Base-by-base conservation (phyloP, 2,113 vertebrate species). In the Sterrhoptilus dennistouni region DNA sequence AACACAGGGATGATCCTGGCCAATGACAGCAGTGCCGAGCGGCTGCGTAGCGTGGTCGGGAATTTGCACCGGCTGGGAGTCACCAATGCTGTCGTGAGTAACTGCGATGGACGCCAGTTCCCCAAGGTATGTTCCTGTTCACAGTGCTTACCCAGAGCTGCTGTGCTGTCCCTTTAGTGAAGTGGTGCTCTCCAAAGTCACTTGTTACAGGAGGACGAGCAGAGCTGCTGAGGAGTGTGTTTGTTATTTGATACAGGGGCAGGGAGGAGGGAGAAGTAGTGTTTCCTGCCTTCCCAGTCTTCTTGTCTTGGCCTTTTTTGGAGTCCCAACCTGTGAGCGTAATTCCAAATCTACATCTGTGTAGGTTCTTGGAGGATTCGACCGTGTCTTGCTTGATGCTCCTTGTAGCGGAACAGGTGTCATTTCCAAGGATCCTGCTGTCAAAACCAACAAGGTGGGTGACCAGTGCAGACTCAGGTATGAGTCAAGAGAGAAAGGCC, bases 361-460 rank as follows among this genome's bases (percentile, higher is more conserved):
- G 24, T 77, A 99, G 99, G 98, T 99, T 24, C 98, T 99, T 93
- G 99, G 99, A 57, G 99, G 99, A 33, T 99, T 99, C 20, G 99
- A 99, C 82, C 96, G 99, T 71, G 99, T 99, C 27, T 96, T 99
- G 93, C 97, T 99, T 36, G 99, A 99, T 24, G 99, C 99, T 47
- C 99, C 99, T 2, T 99, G 99, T 95, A 99, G 99, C 0, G 99
- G 99, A 79, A 99, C 99, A 9, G 99, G 99, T 0, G 96, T 99
- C 82, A 99, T 99, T 65, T 98, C 99, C 63, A 99, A 99, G 98
- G 99, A 99, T 96, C 99, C 99, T 33, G 98, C 98, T 33, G 99
- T 99, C 81, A 99, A 99, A 98, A 99, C 99, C 18, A 99, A 99
- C 86, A 99, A 99, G 98, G 99, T 99, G 95, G 94, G 93, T 68